A percentile compares a stretch with the other conserved stretches of the same genome.
phyloP scores from a whole-genome alignment of 1,140 invertebrate genomes.

The Brachionus plicatilis region DNA sequence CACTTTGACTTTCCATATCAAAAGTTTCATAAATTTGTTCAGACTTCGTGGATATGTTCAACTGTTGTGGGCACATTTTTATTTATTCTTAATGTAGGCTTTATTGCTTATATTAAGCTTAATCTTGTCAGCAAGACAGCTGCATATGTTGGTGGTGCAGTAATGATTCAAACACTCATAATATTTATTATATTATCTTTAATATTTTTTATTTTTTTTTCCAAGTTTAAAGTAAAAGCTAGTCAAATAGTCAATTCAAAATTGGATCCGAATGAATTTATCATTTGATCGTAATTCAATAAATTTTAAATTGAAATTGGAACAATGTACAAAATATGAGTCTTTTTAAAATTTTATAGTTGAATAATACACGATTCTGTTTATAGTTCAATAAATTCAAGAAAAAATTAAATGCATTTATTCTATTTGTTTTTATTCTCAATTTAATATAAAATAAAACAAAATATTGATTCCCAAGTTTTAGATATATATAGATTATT shows the following conservation, averaged over 20 bases:
- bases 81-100: slow-evolving; percentile 87
- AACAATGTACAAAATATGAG: too few relatives aligned
- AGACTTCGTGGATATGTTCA: slow-evolving; percentile 92
- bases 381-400: too few relatives aligned
- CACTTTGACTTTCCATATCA: slow-evolving; percentile 15
- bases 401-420: too few relatives aligned
- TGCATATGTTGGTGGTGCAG: slow-evolving; percentile 78
- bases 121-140: slow-evolving; percentile 56
- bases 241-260: neutral
- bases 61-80: slow-evolving; percentile 77
- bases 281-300: neutral
- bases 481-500: neutral
- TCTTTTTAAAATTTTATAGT: too few relatives aligned
- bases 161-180: slow-evolving; percentile 81
- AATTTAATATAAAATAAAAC: too few relatives aligned
- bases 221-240: neutral
- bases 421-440: too few relatives aligned
- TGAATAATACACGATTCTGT: too few relatives aligned
- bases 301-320: too few relatives aligned
- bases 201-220: slow-evolving; percentile 72
- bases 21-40: slow-evolving; percentile 70
- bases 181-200: slow-evolving; percentile 84
- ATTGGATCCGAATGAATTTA: neutral
- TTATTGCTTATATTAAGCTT: slow-evolving; percentile 75
- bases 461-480: too few relatives aligned